A percentile compares a stretch with the other conserved stretches of the same genome.
phyloP scores from a whole-genome alignment of 2,888 invertebrate genomes.

The Tetheella fluctuosa region DNA sequence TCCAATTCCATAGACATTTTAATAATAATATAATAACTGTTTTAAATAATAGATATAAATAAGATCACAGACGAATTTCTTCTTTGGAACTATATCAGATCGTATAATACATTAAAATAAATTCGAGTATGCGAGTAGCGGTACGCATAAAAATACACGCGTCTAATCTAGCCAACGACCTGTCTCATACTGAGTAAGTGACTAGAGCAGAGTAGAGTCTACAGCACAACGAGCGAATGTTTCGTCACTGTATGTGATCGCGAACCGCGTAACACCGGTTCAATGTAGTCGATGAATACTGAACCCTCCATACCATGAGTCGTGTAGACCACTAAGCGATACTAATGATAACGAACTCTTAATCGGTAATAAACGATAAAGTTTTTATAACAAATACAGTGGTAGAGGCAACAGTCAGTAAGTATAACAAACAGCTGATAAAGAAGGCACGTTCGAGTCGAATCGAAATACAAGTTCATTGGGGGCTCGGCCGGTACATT shows the following conservation, averaged over 20 bases:
- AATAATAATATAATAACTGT: constrained; percentile 46
- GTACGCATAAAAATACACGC: constrained; percentile 46
- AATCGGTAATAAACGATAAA: constrained; percentile 2
- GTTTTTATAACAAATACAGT: constrained; percentile 18
- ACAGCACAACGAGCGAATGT: constrained; percentile 25
- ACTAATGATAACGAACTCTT: constrained; percentile 19
- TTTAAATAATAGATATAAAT: constrained; percentile 45
- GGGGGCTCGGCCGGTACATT: constrained; percentile 65
- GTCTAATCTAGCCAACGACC: constrained; percentile 48
- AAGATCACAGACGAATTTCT: constrained; percentile 72
- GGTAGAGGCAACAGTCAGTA: constrained; percentile 34
- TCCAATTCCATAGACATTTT: constrained; percentile 88
- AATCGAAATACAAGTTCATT: constrained; percentile 60
- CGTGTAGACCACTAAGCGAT: constrained; percentile 17
- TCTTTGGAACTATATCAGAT: constrained; percentile 77
- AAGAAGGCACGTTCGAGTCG: constrained; percentile 50
- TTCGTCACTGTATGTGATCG: constrained; percentile 53
- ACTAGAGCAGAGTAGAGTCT: constrained; percentile 19
- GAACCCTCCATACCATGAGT: constrained; percentile 38
- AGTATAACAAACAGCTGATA: constrained; percentile 60
- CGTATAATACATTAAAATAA: constrained; percentile 53
- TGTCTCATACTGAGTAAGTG: constrained; percentile 60
- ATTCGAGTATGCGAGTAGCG: constrained; percentile 56
- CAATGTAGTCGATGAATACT: constrained; percentile 40
- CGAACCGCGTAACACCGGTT: constrained; percentile 64